A percentile compares a stretch with the other conserved stretches of the same genome.
These are phyloP conservation scores for Hypomesus transpacificus DNA, from an alignment of 2,113 vertebrate genomes.

Conservation along the genomic window DNA sequence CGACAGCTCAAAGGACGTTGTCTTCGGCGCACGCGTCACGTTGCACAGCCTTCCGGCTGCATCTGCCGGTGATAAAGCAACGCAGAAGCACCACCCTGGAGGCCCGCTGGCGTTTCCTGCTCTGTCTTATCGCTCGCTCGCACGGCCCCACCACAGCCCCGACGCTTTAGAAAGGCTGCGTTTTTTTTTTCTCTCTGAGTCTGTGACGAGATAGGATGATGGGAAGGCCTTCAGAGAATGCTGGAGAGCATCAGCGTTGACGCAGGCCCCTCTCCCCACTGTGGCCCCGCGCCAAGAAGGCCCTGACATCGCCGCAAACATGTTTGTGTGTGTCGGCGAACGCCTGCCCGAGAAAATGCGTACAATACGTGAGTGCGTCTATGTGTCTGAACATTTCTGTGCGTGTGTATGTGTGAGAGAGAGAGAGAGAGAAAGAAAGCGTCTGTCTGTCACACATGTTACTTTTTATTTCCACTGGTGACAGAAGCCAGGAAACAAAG, in stretches of 20 bases:
- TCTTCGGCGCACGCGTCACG: background rate
- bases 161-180: conserved; percentile 49
- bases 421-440: background rate
- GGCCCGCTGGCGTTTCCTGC: conserved; percentile 13
- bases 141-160: conserved; percentile 53
- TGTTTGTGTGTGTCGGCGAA: background rate
- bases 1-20: background rate
- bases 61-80: too few relatives aligned
- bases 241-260: conserved; percentile 57
- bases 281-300: conserved; percentile 39
- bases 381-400: background rate
- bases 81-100: background rate
- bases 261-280: conserved; percentile 45
- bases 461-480: too few relatives aligned
- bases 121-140: conserved; percentile 59
- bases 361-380: background rate
- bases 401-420: background rate
- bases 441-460: too few relatives aligned
- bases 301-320: background rate
- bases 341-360: background rate
- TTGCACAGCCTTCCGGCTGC: too few relatives aligned
- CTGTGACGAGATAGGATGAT: conserved; percentile 49
- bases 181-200: conserved; percentile 27
- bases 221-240: conserved; percentile 54
- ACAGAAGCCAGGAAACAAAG: background rate